phyloP scores from a whole-genome alignment of 1,140 invertebrate genomes.

The Tetranychus urticae region DNA sequence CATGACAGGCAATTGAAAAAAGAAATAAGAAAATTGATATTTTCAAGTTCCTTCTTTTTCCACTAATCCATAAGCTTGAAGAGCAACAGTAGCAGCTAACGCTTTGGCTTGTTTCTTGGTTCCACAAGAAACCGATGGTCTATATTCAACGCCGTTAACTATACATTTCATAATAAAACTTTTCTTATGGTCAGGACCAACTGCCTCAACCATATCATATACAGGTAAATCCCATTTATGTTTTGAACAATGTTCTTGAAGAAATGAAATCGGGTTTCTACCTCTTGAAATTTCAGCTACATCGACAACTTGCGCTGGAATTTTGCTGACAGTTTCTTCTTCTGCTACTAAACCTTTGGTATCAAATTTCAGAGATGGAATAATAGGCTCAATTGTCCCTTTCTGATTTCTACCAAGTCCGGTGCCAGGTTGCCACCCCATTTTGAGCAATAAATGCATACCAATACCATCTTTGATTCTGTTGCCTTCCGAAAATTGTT shows the following conservation, averaged over 20 bases:
- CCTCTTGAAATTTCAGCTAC: not conserved
- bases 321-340: slow-evolving; percentile 6
- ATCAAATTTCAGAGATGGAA: slow-evolving; percentile 76
- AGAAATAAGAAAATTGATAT: too few relatives aligned
- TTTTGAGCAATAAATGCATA: slow-evolving; percentile 83
- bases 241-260: slow-evolving; percentile 77
- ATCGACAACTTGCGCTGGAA: not conserved
- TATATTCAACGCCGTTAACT: slow-evolving; percentile 64
- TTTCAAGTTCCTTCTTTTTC: too few relatives aligned
- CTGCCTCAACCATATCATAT: slow-evolving; percentile 62
- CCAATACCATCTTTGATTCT: slow-evolving; percentile 78
- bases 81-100: slow-evolving; percentile 58
- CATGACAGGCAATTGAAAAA: too few relatives aligned
- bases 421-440: slow-evolving; percentile 91
- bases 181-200: slow-evolving; percentile 73
- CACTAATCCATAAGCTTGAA: slow-evolving; percentile 45
- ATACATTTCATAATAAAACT: slow-evolving; percentile 72
- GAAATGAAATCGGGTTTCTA: slow-evolving; percentile 78
- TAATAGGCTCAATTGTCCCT: slow-evolving; percentile 58
- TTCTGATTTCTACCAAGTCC: slow-evolving; percentile 84
- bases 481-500: slow-evolving; percentile 56
- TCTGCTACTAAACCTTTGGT: slow-evolving; percentile 40
- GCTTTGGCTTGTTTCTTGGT: slow-evolving; percentile 90
- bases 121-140: slow-evolving; percentile 52
- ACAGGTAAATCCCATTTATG: slow-evolving; percentile 58